These are phyloP conservation scores for Melanerpes formicivorus DNA, from an alignment of 2,113 vertebrate genomes.

Conservation along the genomic window DNA sequence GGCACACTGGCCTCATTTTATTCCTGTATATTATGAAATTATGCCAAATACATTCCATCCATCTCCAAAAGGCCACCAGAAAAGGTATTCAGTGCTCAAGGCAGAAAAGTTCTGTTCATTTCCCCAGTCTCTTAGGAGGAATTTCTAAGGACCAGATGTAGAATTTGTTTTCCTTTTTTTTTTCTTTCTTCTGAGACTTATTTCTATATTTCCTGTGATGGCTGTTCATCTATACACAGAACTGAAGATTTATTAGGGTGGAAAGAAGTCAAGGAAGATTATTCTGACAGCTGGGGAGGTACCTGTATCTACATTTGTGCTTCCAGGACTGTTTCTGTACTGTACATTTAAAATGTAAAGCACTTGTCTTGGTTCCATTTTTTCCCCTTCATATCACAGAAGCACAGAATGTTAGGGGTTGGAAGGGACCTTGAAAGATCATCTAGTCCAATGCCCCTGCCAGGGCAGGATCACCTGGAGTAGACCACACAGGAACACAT, in stretches of 20 bases:
- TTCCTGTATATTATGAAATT: background rate
- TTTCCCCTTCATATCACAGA: background rate
- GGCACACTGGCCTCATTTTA: background rate
- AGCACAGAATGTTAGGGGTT: too few species aligned
- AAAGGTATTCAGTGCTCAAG: background rate
- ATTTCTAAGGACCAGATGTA: background rate
- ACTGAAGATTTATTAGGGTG: slow-evolving; percentile 23
- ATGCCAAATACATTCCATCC: background rate
- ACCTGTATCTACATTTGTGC: slow-evolving; percentile 30
- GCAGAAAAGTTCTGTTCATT: background rate
- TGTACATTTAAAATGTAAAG: background rate
- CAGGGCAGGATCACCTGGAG: too few species aligned
- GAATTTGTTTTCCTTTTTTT: background rate
- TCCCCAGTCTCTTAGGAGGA: background rate
- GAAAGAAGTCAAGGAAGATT: slow-evolving; percentile 25
- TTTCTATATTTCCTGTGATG: background rate
- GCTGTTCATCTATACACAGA: background rate
- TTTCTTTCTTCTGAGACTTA: background rate
- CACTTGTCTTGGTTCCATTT: background rate
- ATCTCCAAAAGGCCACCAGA: background rate
- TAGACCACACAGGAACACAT: too few species aligned
- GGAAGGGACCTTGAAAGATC: too few species aligned
- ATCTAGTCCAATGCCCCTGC: too few species aligned
- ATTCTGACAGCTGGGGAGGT: slow-evolving; percentile 26
- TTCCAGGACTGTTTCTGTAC: background rate